Percentiles rank a stretch among this genome's conserved stretches.
phyloP scores from a whole-genome alignment of 2,113 vertebrate genomes.

The Panthera leo region DNA sequence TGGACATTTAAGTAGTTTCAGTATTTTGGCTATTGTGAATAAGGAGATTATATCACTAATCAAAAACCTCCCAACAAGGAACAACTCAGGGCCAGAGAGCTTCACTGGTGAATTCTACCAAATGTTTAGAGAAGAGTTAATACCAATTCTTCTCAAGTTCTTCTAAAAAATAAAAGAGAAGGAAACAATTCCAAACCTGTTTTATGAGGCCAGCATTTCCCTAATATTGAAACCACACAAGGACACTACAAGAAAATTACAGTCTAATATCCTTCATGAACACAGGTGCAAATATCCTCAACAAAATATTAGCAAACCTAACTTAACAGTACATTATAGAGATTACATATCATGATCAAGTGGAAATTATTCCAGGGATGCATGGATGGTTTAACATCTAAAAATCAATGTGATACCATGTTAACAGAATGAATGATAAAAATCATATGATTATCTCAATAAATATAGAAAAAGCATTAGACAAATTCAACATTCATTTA shows the following conservation, averaged over 20 bases:
- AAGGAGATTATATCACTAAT: neutral
- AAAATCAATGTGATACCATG: neutral
- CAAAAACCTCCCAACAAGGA: neutral
- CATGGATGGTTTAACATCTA: neutral
- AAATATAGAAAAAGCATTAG: neutral
- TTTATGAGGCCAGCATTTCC: neutral
- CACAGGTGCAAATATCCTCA: neutral
- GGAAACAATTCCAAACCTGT: neutral
- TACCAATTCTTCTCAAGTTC: neutral
- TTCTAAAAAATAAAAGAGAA: neutral
- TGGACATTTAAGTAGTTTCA: neutral
- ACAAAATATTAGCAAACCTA: neutral
- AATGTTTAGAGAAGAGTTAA: neutral
- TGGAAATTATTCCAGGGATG: neutral
- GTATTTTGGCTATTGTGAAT: neutral
- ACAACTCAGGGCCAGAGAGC: neutral
- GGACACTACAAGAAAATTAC: neutral
- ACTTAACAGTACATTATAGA: neutral
- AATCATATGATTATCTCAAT: neutral
- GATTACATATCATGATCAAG: neutral
- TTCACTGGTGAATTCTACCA: neutral
- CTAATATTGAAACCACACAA: neutral
- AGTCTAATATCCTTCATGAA: neutral
- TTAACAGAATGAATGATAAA: neutral
- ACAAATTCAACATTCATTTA: neutral